phyloP scores from a whole-genome alignment of 2,888 invertebrate species.

The Yponomeuta sedellus region DNA sequence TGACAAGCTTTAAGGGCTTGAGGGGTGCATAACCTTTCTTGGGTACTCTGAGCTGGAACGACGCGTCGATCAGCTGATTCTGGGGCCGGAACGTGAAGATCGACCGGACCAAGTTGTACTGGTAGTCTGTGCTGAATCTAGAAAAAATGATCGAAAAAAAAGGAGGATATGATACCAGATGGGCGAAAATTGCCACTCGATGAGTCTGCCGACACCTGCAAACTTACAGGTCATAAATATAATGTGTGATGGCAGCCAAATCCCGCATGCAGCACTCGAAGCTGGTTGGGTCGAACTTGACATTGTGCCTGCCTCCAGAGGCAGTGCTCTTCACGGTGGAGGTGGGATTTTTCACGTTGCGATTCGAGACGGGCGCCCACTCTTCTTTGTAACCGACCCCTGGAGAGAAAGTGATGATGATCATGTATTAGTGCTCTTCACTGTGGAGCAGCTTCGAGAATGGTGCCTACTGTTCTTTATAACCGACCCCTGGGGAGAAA shows the following conservation, averaged over 20 bases:
- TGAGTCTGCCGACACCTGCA: no score
- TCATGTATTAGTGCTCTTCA: no score
- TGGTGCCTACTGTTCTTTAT: no score
- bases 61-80: slow-evolving; percentile 45
- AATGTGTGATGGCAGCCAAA: slow-evolving; percentile 58
- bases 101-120: slow-evolving; percentile 55
- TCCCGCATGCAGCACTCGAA: slow-evolving; percentile 53
- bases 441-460: no score
- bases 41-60: slow-evolving; percentile 49
- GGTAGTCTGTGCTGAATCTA: slow-evolving; percentile 65
- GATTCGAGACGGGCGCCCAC: background rate
- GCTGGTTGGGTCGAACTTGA: slow-evolving; percentile 37
- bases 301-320: slow-evolving; percentile 18
- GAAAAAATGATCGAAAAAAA: no score
- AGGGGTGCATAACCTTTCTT: slow-evolving; percentile 39
- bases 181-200: no score
- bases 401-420: background rate
- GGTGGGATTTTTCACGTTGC: background rate
- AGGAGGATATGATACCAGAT: no score
- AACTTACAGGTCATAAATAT: slow-evolving; percentile 65
- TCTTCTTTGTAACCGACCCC: background rate
- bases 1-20: slow-evolving; percentile 40
- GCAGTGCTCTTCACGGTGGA: background rate
- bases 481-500: no score
- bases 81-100: slow-evolving; percentile 57